Evolutionary conservation across 2,797 vertebrate species (phyloP), one percentile per base, ranked within the genome.

Genomic region (Spondyliosoma cantharus): DNA sequence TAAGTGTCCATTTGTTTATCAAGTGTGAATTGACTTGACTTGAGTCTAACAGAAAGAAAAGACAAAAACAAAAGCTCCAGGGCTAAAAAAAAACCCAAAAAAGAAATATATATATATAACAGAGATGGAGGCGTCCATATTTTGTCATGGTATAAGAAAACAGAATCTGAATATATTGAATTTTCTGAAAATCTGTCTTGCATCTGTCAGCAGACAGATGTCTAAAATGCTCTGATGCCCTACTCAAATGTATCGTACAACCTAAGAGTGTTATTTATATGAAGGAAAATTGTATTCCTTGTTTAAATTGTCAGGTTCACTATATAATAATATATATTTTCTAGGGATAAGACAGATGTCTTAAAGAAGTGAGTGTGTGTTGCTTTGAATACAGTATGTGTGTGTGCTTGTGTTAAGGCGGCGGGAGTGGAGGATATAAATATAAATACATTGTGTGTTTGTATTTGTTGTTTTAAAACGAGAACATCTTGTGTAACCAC

Each of bases 391-490:
- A 2, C 5, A 5, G 22, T 8, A 14, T 27, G 42, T 65, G 4
- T 48, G 6, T 62, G 52, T 32, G 27, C 22, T 0, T 45, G 48
- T 56, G 57, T 67, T 5, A 27, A 49, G 15, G 19, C 22, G 4
- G 20, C 7, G 37, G 15, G 3, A 9, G 45, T 16, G 52, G 15
- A 27, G 45, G 17, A 22, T 71, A 74, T 77, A 49, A 77, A 22
- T 71, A 74, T 77, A 49, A 77, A 66, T 70, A 71, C 63, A 25
- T 48, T 22, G 32, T 8, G 17, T 64, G 53, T 13, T 25, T 57
- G 11, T 53, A 32, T 64, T 67, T 60, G 50, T 20, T 73, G 46
- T 58, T 43, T 43, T 57, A 66, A 71, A 61, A 56, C n/a, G 58
- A 52, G 63, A 52, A 15, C 3, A 19, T 37, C n/a, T 16, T 22